These are phyloP conservation scores for Centroberyx gerrardi DNA, from an alignment of 2,797 vertebrate genomes.

Conservation along the genomic window DNA sequence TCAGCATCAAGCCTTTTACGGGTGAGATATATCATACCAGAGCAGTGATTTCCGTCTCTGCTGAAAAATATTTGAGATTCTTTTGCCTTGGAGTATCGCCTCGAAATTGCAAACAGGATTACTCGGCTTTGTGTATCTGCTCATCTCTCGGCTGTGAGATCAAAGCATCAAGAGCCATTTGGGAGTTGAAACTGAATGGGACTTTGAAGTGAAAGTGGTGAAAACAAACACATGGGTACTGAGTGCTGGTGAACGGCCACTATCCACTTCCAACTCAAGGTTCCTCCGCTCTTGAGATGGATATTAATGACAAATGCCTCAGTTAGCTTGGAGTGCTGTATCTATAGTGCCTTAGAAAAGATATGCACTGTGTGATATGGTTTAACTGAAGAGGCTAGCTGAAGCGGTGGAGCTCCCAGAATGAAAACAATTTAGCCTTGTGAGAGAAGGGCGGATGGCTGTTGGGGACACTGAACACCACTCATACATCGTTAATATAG, in stretches of 20 bases:
- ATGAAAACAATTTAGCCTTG: constrained; percentile 21
- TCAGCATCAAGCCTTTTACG: constrained; percentile 23
- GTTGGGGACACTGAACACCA: neutral
- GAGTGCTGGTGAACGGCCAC: constrained; percentile 65
- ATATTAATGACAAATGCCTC: constrained; percentile 61
- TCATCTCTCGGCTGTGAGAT: constrained; percentile 68
- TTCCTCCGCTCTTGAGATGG: constrained; percentile 64
- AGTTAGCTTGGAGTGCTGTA: constrained; percentile 55
- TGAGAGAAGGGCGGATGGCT: constrained; percentile 7
- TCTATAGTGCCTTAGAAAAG: constrained; percentile 46
- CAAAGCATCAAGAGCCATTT: constrained; percentile 76
- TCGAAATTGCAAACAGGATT: constrained; percentile 64
- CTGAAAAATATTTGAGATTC: constrained; percentile 37
- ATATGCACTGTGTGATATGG: constrained; percentile 27
- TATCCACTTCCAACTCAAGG: constrained; percentile 71
- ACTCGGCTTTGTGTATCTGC: constrained; percentile 60
- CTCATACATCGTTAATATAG: neutral
- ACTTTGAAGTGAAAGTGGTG: constrained; percentile 74
- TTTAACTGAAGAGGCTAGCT: constrained; percentile 34
- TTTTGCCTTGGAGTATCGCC: constrained; percentile 42
- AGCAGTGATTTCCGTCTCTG: constrained; percentile 26
- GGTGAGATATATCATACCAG: constrained; percentile 7
- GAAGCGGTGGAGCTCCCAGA: constrained; percentile 2
- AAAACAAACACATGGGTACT: constrained; percentile 70
- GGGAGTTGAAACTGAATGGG: constrained; percentile 72